Conservation (phyloP, 2,797 vertebrate species). For the Mormyrus hasselquistii region DNA sequence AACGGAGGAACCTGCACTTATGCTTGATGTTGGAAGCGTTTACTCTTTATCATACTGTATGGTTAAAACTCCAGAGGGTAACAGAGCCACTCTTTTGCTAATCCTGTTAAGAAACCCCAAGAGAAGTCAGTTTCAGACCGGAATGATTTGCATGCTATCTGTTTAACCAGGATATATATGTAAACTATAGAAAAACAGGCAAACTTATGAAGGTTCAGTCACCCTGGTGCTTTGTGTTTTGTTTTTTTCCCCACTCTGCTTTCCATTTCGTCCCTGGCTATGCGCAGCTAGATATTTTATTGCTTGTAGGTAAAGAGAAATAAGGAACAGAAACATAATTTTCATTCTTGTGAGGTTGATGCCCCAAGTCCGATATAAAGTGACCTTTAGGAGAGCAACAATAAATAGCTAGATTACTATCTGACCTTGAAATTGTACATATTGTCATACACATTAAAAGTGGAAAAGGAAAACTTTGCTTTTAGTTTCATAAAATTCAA, state of each 20-base stretch:
- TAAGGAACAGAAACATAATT: neutral
- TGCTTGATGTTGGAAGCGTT: neutral
- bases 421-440: neutral
- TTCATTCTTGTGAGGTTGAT: neutral
- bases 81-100: neutral
- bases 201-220: neutral
- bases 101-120: neutral
- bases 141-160: neutral
- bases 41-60: neutral
- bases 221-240: neutral
- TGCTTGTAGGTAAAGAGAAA: neutral
- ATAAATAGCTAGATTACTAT: neutral
- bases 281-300: neutral
- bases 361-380: neutral
- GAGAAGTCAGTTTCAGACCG: neutral
- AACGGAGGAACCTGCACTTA: neutral
- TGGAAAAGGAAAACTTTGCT: neutral
- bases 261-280: neutral
- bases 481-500: neutral
- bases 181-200: neutral
- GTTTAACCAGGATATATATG: neutral
- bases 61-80: conserved; percentile 2
- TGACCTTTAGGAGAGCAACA: neutral
- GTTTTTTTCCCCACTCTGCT: neutral
- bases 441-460: neutral